Conservation (phyloP, 2,888 invertebrate species). For the Rhodophaea formosa region DNA sequence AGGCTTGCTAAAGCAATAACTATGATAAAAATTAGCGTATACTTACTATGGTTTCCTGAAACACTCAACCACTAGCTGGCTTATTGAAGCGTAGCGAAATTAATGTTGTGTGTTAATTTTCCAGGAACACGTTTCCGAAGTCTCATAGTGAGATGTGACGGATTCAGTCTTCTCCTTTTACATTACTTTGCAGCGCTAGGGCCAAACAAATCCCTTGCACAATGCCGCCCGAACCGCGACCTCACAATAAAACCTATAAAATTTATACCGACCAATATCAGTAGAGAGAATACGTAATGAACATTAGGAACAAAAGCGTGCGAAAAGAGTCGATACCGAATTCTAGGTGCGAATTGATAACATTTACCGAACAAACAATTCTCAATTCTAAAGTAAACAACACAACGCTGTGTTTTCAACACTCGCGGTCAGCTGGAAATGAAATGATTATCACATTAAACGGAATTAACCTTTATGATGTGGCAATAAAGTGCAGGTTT, state of each 20-base stretch:
- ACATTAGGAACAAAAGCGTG: constrained; percentile 74
- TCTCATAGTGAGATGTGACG: too few relatives aligned
- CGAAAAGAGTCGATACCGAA: constrained; percentile 69
- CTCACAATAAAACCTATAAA: constrained; percentile 67
- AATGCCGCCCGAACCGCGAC: constrained; percentile 37
- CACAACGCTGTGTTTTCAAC: constrained; percentile 40
- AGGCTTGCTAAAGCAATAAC: too few relatives aligned
- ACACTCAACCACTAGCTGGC: too few relatives aligned
- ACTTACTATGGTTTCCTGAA: too few relatives aligned
- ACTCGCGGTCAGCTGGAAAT: constrained; percentile 36
- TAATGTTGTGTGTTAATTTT: too few relatives aligned
- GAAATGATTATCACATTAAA: constrained; percentile 33
- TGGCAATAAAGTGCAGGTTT: constrained; percentile 33
- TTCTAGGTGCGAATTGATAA: constrained; percentile 65
- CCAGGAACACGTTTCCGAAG: too few relatives aligned
- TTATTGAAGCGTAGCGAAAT: too few relatives aligned
- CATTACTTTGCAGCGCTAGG: constrained; percentile 28
- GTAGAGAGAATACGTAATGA: constrained; percentile 75
- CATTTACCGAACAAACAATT: constrained; percentile 30
- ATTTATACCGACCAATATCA: constrained; percentile 71
- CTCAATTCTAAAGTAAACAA: constrained; percentile 32
- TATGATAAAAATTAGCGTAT: too few relatives aligned
- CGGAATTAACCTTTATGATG: constrained; percentile 37
- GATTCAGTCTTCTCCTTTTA: too few relatives aligned
- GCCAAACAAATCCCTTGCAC: constrained; percentile 56